Evolutionary conservation across 2,888 invertebrate species (phyloP).

Genomic region (Drosophila pseudotakahashii): DNA sequence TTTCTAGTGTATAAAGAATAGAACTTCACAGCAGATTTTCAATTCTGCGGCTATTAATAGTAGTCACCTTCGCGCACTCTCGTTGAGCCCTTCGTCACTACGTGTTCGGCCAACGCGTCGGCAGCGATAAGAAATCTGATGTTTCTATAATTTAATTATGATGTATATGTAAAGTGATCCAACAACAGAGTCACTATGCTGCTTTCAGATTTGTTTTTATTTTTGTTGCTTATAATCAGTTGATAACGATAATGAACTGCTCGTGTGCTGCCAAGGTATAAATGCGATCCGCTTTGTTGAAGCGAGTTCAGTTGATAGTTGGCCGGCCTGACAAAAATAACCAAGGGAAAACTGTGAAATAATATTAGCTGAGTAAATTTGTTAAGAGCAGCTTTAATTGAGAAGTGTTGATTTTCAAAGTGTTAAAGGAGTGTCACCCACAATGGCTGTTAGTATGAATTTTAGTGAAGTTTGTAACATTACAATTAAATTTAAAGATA

Average conservation of each 20-base stretch:
- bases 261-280: constrained; percentile 58
- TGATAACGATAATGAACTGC: constrained; percentile 56
- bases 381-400: not conserved
- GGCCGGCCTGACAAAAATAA: constrained; percentile 25
- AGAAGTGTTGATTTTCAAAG: constrained; percentile 7
- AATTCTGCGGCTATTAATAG: too few species aligned
- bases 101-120: too few species aligned
- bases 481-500: not conserved
- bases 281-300: constrained; percentile 50
- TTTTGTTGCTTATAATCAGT: constrained; percentile 46
- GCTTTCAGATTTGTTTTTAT: constrained; percentile 14
- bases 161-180: constrained; percentile 27
- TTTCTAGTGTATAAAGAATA: too few species aligned
- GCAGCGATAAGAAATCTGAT: constrained; percentile 46
- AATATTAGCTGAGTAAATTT: not conserved
- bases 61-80: too few species aligned
- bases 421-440: constrained; percentile 9
- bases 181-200: constrained; percentile 29
- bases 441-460: constrained; percentile 43
- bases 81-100: too few species aligned
- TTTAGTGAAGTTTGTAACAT: not conserved
- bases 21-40: too few species aligned
- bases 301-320: constrained; percentile 63
- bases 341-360: constrained; percentile 12
- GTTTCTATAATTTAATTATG: constrained; percentile 21